A percentile compares a stretch with the other conserved stretches of the same genome.
These are phyloP conservation scores for Bathynomus jamesi DNA, from an alignment of 1,140 invertebrate genomes.

Conservation along the genomic window DNA sequence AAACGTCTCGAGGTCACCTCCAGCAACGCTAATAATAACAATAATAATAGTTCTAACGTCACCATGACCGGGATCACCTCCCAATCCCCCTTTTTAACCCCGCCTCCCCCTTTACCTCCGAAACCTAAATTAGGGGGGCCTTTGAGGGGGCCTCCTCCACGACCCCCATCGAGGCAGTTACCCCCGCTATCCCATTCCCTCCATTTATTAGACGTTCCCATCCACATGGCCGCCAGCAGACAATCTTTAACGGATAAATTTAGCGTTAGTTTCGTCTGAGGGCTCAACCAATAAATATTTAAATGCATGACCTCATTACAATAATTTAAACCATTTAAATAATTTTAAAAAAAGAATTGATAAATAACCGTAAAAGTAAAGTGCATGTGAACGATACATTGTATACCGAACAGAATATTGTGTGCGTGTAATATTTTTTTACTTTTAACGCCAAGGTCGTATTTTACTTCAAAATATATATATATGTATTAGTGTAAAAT, in stretches of 20 bases:
- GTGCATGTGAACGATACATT: too few relatives aligned
- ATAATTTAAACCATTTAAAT: background rate
- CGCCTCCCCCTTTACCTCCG: conserved; percentile 30
- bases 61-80: conserved; percentile 6
- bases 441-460: background rate
- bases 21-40: background rate
- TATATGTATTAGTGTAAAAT: background rate
- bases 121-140: conserved; percentile 29
- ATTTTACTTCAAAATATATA: background rate
- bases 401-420: too few relatives aligned
- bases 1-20: conserved; percentile 10
- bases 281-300: background rate
- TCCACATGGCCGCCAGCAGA: conserved; percentile 13
- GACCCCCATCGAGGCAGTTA: conserved; percentile 29
- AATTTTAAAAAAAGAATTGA: too few relatives aligned
- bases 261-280: conserved; percentile 24
- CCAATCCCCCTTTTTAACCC: conserved; percentile 13
- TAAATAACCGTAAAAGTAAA: too few relatives aligned
- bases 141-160: conserved; percentile 22
- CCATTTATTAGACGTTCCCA: conserved; percentile 7
- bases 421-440: background rate
- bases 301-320: background rate
- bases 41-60: background rate
- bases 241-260: conserved; percentile 16
- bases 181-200: conserved; percentile 20